Evolutionary conservation across 1,140 invertebrate genomes (phyloP).

Genomic region (Sesamia nonagrioides): DNA sequence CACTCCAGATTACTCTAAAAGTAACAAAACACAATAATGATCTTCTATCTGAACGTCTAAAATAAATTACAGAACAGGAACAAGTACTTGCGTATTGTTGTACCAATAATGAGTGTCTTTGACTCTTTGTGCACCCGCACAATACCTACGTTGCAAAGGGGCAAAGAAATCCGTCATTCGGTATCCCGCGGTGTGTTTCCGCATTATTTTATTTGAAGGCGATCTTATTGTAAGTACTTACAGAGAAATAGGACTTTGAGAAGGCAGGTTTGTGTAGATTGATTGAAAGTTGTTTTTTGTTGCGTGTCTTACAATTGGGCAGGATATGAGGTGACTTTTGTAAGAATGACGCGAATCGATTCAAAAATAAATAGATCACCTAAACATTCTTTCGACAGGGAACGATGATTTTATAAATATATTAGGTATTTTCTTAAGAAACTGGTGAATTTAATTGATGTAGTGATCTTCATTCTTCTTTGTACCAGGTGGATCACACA

Average conservation of each 20-base stretch:
- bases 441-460: no score
- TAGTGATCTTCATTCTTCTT: no score
- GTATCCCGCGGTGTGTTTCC: conserved; percentile 6
- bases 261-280: not conserved
- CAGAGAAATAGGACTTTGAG: not conserved
- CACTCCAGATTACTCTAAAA: no score
- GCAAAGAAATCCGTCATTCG: conserved; percentile 1
- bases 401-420: no score
- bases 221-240: no score
- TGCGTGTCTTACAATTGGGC: not conserved
- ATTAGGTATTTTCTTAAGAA: no score
- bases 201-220: not conserved
- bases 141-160: not conserved
- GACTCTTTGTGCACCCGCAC: not conserved
- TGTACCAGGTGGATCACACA: no score
- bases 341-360: no score
- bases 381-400: no score
- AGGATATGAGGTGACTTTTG: no score
- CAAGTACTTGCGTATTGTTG: conserved; percentile 10
- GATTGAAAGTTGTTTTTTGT: not conserved
- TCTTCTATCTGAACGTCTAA: not conserved
- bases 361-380: no score
- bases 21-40: not conserved
- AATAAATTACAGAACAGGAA: not conserved
- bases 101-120: conserved; percentile 8